phyloP scores from a whole-genome alignment of 1,140 invertebrate species.

The Sycophila sp. region DNA sequence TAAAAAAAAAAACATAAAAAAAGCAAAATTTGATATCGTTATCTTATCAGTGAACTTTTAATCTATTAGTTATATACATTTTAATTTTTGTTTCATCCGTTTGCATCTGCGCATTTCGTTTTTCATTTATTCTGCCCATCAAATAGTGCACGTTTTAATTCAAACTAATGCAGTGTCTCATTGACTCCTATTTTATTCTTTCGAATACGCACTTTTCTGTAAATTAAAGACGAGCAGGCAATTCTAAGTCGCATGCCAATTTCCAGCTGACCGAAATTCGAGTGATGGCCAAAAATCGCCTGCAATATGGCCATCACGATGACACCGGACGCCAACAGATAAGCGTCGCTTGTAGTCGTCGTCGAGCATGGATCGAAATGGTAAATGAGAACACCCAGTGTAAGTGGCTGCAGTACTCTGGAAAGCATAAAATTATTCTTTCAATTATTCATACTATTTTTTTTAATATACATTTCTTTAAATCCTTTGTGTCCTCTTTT shows the following conservation, averaged over 20 bases:
- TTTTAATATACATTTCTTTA: conserved; percentile 3
- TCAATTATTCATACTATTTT: neutral
- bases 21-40: no score
- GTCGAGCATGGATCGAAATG: conserved; percentile 62
- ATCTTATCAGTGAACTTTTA: no score
- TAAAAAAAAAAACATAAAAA: no score
- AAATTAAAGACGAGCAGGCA: conserved; percentile 68
- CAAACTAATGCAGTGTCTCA: neutral
- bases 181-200: neutral
- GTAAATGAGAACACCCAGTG: conserved; percentile 61
- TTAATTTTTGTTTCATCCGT: no score
- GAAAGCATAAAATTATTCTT: neutral
- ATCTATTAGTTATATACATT: no score
- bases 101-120: no score
- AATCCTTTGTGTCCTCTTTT: neutral
- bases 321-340: conserved; percentile 62
- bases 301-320: conserved; percentile 59
- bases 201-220: conserved; percentile 64
- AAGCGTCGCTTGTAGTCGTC: conserved; percentile 57
- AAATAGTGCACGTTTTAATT: no score
- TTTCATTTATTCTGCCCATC: no score
- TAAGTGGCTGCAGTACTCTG: conserved; percentile 58
- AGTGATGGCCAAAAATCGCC: conserved; percentile 61
- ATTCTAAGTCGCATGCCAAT: conserved; percentile 69
- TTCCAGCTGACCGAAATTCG: conserved; percentile 57